These are phyloP conservation scores for Neoniphon sammara DNA, from an alignment of 2,797 vertebrate species.

Conservation along the genomic window DNA sequence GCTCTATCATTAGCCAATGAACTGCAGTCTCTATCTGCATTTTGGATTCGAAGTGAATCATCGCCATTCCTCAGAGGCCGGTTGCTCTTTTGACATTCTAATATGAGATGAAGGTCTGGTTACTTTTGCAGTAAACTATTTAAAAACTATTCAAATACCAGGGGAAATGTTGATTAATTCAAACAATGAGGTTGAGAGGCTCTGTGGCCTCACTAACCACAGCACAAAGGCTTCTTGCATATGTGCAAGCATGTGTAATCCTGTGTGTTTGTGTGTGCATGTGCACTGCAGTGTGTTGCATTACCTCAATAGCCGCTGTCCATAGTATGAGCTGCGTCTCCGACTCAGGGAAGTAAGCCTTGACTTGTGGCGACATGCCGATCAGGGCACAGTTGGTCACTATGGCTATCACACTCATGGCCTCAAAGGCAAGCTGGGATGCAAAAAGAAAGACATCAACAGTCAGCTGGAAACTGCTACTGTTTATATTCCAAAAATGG, in stretches of 20 bases:
- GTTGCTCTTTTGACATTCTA: background rate
- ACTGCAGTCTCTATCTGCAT: no score
- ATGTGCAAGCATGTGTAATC: background rate
- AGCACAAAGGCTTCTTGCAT: background rate
- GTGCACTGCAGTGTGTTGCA: background rate
- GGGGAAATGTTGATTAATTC: no score
- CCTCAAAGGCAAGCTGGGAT: slow-evolving; percentile 94
- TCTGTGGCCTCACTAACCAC: background rate
- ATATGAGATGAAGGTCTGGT: slow-evolving; percentile 9
- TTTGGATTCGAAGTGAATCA: background rate
- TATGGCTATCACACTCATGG: slow-evolving; percentile 95
- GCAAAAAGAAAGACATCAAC: slow-evolving; percentile 45
- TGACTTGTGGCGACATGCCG: slow-evolving; percentile 94
- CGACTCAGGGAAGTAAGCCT: slow-evolving; percentile 87
- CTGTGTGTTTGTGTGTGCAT: background rate
- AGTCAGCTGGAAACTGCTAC: slow-evolving; percentile 6
- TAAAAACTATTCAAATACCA: slow-evolving; percentile 8
- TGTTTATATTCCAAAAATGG: slow-evolving; percentile 2
- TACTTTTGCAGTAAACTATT: slow-evolving; percentile 2
- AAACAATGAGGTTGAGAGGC: background rate
- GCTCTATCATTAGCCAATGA: no score
- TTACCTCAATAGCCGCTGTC: slow-evolving; percentile 92
- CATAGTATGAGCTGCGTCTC: slow-evolving; percentile 90
- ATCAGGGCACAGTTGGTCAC: slow-evolving; percentile 97
- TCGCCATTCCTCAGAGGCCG: background rate